Percentiles rank a stretch among this genome's conserved stretches.
Conservation (phyloP, 2,888 invertebrate genomes). For the Xestia xanthographa region DNA sequence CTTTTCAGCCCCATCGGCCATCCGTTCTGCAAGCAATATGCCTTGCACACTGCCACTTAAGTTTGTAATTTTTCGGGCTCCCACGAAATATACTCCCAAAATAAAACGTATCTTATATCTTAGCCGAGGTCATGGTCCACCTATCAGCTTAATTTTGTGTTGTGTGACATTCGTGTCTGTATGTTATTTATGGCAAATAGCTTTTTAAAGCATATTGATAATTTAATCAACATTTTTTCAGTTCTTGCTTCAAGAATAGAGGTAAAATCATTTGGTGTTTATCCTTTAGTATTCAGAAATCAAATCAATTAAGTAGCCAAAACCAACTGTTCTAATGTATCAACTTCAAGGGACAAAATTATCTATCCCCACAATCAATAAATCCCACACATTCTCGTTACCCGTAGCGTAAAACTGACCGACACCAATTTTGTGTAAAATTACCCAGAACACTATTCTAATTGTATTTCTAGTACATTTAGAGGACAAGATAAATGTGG, state of each 20-base stretch:
- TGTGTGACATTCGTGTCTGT: background rate
- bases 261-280: background rate
- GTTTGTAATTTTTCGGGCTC: too few species aligned
- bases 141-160: background rate
- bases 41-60: too few species aligned
- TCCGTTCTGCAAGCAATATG: too few species aligned
- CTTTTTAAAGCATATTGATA: background rate
- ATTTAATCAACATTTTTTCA: background rate
- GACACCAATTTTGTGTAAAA: conserved; percentile 30
- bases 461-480: conserved; percentile 36
- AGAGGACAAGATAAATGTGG: conserved; percentile 38
- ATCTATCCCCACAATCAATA: background rate
- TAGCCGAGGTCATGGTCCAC: background rate
- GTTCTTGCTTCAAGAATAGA: background rate
- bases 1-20: too few species aligned
- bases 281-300: background rate
- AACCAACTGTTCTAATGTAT: background rate
- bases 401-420: background rate
- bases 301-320: background rate
- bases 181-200: too few species aligned
- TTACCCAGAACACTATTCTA: conserved; percentile 17
- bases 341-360: background rate
- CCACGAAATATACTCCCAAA: background rate
- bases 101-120: background rate
- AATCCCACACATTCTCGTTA: background rate